Evolutionary conservation across 2,888 invertebrate genomes (phyloP).

Genomic region (Caprella mutica): DNA sequence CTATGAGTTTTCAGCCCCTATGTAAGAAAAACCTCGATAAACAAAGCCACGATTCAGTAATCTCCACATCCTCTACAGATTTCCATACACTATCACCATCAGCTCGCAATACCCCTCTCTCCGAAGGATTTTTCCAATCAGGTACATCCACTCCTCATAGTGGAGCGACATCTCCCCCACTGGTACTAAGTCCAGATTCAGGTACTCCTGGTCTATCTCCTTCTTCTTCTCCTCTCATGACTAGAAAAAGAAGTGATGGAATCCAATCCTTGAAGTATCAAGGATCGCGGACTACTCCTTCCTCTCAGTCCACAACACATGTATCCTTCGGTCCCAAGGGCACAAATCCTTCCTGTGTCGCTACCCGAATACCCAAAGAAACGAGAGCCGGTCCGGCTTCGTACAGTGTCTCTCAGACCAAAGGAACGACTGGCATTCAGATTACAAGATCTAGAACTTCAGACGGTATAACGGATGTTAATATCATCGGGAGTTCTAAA

Average conservation of each 20-base stretch:
- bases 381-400: too few relatives aligned
- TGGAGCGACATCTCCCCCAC: slow-evolving; percentile 27
- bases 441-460: too few relatives aligned
- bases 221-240: slow-evolving; percentile 25
- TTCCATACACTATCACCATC: slow-evolving; percentile 30
- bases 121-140: slow-evolving; percentile 23
- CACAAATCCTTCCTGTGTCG: too few relatives aligned
- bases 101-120: slow-evolving; percentile 26
- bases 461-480: too few relatives aligned
- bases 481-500: too few relatives aligned
- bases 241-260: slow-evolving; percentile 15
- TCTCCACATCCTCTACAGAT: slow-evolving; percentile 30
- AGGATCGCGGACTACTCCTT: slow-evolving; percentile 3
- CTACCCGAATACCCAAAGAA: too few relatives aligned
- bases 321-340: slow-evolving; percentile 18
- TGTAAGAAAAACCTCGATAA: slow-evolving; percentile 27
- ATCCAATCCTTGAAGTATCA: not conserved
- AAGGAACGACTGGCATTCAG: too few relatives aligned
- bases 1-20: slow-evolving; percentile 32
- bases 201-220: slow-evolving; percentile 33
- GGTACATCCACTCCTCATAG: slow-evolving; percentile 31
- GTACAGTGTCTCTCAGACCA: too few relatives aligned
- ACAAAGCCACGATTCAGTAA: slow-evolving; percentile 31
- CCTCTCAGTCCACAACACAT: slow-evolving; percentile 25
- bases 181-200: slow-evolving; percentile 31